phyloP scores from a whole-genome alignment of 2,113 vertebrate genomes.

The Gracilinanus agilis region DNA sequence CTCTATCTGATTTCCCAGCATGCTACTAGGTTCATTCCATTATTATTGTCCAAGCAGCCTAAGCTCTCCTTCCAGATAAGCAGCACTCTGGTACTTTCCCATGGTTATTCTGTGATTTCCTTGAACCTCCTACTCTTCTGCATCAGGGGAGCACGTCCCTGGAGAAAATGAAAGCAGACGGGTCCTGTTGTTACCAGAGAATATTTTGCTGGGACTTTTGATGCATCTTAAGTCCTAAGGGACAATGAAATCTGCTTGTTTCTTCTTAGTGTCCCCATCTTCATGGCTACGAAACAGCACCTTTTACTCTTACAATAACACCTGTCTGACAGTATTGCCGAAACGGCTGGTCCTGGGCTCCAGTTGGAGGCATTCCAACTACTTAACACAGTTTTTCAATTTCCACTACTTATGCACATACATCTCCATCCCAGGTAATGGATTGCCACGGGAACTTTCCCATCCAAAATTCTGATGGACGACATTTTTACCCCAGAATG shows the following conservation, averaged over 20 bases:
- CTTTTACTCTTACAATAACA: constrained; percentile 71
- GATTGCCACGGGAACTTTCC: constrained; percentile 73
- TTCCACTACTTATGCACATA: constrained; percentile 77
- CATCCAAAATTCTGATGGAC: constrained; percentile 77
- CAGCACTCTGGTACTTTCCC: not conserved
- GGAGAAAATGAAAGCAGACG: not conserved
- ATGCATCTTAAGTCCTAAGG: constrained; percentile 47
- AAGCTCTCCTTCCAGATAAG: not conserved
- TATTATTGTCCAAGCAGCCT: not conserved
- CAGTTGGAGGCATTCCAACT: constrained; percentile 82
- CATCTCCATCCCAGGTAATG: constrained; percentile 79
- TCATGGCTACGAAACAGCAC: constrained; percentile 44
- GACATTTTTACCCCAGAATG: constrained; percentile 67
- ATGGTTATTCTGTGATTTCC: not conserved
- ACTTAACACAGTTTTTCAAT: constrained; percentile 86
- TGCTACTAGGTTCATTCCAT: not conserved
- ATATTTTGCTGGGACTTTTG: not conserved
- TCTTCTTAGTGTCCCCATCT: constrained; percentile 30
- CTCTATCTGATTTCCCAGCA: not conserved
- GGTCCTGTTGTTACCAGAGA: not conserved
- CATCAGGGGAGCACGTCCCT: not conserved
- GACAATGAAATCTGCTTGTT: constrained; percentile 11
- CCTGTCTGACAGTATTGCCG: constrained; percentile 71
- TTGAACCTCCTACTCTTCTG: accelerated
- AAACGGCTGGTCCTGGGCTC: constrained; percentile 75